Evolutionary conservation across 1,140 invertebrate species (phyloP), one percentile per base, ranked within the genome.

Genomic region (Drosophila tristis): DNA sequence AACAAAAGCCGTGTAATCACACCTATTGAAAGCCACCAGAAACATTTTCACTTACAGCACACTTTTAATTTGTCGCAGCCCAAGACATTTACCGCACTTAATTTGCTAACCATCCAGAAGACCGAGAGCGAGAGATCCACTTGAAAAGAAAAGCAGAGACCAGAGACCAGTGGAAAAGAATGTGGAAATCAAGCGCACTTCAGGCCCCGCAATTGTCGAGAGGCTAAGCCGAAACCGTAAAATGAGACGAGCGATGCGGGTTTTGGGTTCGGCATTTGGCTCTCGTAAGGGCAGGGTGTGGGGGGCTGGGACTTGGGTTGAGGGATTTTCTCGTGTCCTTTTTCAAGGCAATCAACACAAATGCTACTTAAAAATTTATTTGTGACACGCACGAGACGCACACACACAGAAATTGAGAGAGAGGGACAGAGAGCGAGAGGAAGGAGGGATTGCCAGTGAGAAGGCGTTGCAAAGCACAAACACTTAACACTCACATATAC

Each of bases 351-450:
- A 87, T 87, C 82, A 87, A 87, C 84, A 89, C 84, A 87, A 87
- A 87, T 89, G 82, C 82, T 89, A 87, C 82, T 87, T 87, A 87
- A 89, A 87, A 87, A 89, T 87, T 87, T 87, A 87, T 87, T 87
- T 87, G 82, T 81, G 63, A 82, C 75, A 82, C 82, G 82, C 84
- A 87, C 82, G 75, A 82, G 74, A 87, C 74, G 44, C 62, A 74
- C 70, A 66, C 64, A 63, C 43, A 54, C 53, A 57, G 35, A 15
- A 35, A 16, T 7, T 16, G 39, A 45, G 16, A 23, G 20, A 29
- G 20, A 20, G 20, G 2, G 1, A 20, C 20, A 20, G 1, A 20
- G 20, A 20, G 20, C 20, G 20, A 1, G 4, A 15, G 31, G n/a
- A 23, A 47, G 29, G 20, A 31, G 15, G 42, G 23, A 13, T 25